Evolutionary conservation across 2,113 vertebrate species (phyloP).

Genomic region (Aleadryas rufinucha): DNA sequence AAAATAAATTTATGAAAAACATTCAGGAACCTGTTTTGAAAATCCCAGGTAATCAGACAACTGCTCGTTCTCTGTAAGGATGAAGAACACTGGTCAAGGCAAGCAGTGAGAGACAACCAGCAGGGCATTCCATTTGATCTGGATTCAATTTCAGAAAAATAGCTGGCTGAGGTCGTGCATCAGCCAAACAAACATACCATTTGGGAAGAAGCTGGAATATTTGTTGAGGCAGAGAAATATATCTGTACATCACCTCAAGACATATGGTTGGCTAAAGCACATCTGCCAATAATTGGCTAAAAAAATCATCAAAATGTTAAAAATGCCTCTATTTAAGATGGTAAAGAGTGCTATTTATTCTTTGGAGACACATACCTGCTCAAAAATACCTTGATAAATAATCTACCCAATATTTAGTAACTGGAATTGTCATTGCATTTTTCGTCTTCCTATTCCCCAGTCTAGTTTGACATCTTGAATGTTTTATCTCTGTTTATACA

Average conservation of each 20-base stretch:
- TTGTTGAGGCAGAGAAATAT: background rate
- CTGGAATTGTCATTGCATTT: background rate
- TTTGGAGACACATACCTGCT: background rate
- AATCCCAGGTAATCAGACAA: background rate
- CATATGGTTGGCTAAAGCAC: slow-evolving; percentile 41
- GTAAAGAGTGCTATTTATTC: background rate
- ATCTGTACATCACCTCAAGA: background rate
- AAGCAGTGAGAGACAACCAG: background rate
- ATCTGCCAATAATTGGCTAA: slow-evolving; percentile 11
- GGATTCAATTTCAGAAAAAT: slow-evolving; percentile 47
- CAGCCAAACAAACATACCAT: slow-evolving; percentile 54
- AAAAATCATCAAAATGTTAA: slow-evolving; percentile 8
- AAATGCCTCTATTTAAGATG: background rate
- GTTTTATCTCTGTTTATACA: background rate
- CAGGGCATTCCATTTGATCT: background rate
- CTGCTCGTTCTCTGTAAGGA: background rate
- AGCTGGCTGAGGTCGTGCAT: background rate
- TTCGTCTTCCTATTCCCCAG: background rate
- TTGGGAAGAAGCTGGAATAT: slow-evolving; percentile 49
- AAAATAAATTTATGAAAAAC: background rate
- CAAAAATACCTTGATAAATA: background rate
- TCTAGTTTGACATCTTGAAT: background rate
- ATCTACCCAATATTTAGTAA: background rate
- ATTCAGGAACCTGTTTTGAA: background rate
- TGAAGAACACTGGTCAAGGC: background rate